phyloP scores from a whole-genome alignment of 2,113 vertebrate genomes.

The Gorsachius goisagi region DNA sequence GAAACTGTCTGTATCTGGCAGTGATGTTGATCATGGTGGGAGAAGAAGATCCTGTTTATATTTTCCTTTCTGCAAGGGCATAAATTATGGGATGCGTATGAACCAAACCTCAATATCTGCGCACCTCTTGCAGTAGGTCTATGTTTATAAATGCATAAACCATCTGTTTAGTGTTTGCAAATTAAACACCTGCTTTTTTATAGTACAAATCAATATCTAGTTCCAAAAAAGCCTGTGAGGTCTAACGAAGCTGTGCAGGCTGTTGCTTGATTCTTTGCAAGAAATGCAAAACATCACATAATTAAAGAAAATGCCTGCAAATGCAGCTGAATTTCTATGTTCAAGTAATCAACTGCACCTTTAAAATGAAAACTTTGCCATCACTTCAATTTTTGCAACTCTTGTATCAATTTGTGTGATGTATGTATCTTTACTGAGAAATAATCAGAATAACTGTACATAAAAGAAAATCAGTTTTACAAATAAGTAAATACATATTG shows the following conservation, averaged over 20 bases:
- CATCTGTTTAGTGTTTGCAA: constrained; percentile 28
- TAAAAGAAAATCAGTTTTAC: not conserved
- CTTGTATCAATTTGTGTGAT: not conserved
- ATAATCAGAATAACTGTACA: not conserved
- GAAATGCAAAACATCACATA: not conserved
- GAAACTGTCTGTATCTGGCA: constrained; percentile 12
- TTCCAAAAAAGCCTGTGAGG: not conserved
- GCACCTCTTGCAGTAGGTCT: not conserved
- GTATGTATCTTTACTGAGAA: not conserved
- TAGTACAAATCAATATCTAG: not conserved
- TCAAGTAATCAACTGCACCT: not conserved
- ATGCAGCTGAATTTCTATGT: not conserved
- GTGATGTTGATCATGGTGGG: not conserved
- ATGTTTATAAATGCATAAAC: constrained; percentile 9
- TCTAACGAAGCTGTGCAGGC: not conserved
- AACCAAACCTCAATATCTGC: not conserved
- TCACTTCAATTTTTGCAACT: not conserved
- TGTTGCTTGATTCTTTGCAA: not conserved
- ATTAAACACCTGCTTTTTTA: constrained; percentile 20
- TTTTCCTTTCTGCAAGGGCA: not conserved
- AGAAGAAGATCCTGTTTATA: constrained; percentile 42
- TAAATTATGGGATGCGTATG: not conserved
- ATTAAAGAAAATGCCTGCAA: constrained; percentile 26
- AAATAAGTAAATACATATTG: not conserved
- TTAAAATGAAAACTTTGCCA: not conserved